phyloP scores from a whole-genome alignment of 2,888 invertebrate genomes.

The Lamproptera curius region DNA sequence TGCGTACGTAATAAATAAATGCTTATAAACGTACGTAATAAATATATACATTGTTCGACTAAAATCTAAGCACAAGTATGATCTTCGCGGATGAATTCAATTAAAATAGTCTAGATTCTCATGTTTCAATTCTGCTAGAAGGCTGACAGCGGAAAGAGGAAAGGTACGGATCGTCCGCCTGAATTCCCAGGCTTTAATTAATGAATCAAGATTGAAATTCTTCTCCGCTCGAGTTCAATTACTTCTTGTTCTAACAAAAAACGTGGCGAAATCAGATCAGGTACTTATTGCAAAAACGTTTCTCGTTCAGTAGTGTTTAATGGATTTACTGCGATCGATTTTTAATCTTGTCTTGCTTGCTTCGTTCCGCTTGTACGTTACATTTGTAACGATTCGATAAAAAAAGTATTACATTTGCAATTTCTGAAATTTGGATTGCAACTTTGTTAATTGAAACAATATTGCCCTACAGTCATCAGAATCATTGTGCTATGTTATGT shows the following conservation, averaged over 20 bases:
- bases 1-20: neutral
- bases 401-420: neutral
- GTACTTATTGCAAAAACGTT: too few relatives aligned
- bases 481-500: neutral
- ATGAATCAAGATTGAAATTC: slow-evolving; percentile 11
- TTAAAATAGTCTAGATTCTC: slow-evolving; percentile 6
- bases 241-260: slow-evolving; percentile 1
- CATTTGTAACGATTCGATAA: too few relatives aligned
- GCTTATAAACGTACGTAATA: neutral
- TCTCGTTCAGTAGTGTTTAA: too few relatives aligned
- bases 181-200: slow-evolving; percentile 18
- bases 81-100: slow-evolving; percentile 10
- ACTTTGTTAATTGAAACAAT: neutral
- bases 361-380: too few relatives aligned
- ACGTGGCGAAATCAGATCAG: too few relatives aligned
- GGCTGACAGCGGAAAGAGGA: slow-evolving; percentile 7
- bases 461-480: neutral
- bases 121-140: slow-evolving; percentile 6
- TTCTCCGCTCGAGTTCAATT: slow-evolving; percentile 1
- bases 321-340: too few relatives aligned
- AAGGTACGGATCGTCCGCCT: slow-evolving; percentile 12
- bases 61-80: too few relatives aligned
- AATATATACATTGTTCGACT: neutral
- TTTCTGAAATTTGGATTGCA: neutral
- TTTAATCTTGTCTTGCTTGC: too few relatives aligned